Percentiles rank a stretch among this genome's conserved stretches.
These are phyloP conservation scores for Neomonachus schauinslandi DNA, from an alignment of 2,113 vertebrate species.

Conservation along the genomic window DNA sequence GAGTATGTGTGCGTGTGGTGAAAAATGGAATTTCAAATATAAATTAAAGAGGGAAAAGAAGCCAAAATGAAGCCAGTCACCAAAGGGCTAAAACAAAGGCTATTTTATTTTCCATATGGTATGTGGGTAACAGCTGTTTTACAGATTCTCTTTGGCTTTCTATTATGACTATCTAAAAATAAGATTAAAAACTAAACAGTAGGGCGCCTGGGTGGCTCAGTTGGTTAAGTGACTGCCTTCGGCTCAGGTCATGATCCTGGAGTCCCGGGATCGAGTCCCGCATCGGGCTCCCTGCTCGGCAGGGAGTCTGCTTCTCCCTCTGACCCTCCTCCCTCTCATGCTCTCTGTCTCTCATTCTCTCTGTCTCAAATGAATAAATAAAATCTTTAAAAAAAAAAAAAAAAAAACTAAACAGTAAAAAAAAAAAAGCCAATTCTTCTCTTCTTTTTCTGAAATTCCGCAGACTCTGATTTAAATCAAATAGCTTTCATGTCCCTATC, in stretches of 20 bases:
- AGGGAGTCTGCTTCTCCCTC: too few relatives aligned
- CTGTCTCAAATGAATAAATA: too few relatives aligned
- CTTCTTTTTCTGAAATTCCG: constrained; percentile 59
- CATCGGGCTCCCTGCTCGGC: too few relatives aligned
- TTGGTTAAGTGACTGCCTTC: too few relatives aligned
- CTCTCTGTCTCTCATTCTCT: too few relatives aligned
- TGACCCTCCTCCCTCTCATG: too few relatives aligned
- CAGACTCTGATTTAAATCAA: constrained; percentile 39
- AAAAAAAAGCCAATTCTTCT: neutral
- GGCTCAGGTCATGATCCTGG: too few relatives aligned
- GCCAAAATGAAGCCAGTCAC: constrained; percentile 10
- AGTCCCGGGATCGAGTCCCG: too few relatives aligned
- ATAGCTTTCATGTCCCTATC: neutral
- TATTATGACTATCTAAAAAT: constrained; percentile 53
- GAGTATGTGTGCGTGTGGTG: neutral
- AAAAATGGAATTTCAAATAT: neutral
- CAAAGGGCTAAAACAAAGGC: constrained; percentile 46
- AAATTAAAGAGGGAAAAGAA: constrained; percentile 26
- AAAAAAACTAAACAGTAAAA: constrained; percentile 7
- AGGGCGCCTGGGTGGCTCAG: too few relatives aligned
- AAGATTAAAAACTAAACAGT: neutral
- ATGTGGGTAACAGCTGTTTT: constrained; percentile 50
- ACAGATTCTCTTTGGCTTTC: constrained; percentile 68
- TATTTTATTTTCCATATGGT: constrained; percentile 52
- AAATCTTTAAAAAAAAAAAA: too few relatives aligned